Evolutionary conservation across 1,140 invertebrate genomes (phyloP), one percentile per base, ranked within the genome.

Genomic region (Propsilocerus akamusi): DNA sequence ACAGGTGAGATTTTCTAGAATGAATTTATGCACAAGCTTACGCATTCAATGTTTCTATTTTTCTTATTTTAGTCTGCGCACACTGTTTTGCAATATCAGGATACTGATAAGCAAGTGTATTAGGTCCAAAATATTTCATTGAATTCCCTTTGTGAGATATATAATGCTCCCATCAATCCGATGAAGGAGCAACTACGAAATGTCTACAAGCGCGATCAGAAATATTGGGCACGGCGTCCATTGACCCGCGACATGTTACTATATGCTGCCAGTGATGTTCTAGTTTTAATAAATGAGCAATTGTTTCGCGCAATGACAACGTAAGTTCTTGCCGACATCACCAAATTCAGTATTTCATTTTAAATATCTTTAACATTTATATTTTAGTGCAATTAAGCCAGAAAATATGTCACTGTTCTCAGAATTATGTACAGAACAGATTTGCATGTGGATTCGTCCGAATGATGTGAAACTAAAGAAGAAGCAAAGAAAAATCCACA

Each of bases 81-180:
- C 68, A 83, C 90, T 41, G 82, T 97, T 6, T 65, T 97, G 48
- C 86, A 94, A 62, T 82, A 83, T 62, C 89, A 95, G 68, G 83
- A 93, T 57, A 86, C 84, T 51, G 80, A 81, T 46, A 86, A 89
- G 56, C 88, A 93, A 23, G 87, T 94, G 26, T 87, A 92, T 59
- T 93, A 94, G 74, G 85, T 90, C 11, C 94, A 94, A 68, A 88
- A 90, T 61, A 77, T 90, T 14, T 90, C 86, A 58, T 68, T 95
- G 4, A 93, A 91, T 70, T 80, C 83, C 46, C 68, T 94, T 8
- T 95, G 90, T 68, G 83, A 89, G 67, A 67, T 80, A 37, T 92
- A 92, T 61, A 82, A 84, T 59, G 83, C 83, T 23, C 81, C 84
- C 0, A 73, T 78, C 54, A 93, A 92, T 70, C 81, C 86, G 1